These are phyloP conservation scores for Arrhamphus sclerolepis DNA, from an alignment of 2,797 vertebrate species.

Conservation along the genomic window DNA sequence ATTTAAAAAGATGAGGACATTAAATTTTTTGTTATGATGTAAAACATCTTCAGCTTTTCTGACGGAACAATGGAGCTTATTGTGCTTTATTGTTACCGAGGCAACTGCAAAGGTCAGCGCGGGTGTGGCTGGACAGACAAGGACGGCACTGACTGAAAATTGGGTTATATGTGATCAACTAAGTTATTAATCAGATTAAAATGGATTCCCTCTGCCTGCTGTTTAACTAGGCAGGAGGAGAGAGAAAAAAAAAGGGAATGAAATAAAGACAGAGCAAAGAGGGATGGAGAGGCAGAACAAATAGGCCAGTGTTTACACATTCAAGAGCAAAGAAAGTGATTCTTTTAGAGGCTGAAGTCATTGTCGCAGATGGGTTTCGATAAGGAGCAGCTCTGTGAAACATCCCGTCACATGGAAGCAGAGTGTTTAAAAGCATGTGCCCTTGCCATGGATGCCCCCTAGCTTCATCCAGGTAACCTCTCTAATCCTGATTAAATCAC, in stretches of 20 bases:
- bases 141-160: constrained; percentile 98
- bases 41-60: constrained; percentile 95
- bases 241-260: constrained; percentile 17
- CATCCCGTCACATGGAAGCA: constrained; percentile 29
- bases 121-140: constrained; percentile 94
- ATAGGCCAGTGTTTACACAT: constrained; percentile 77
- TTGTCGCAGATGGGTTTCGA: constrained; percentile 40
- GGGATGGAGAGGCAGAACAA: constrained; percentile 68
- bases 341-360: constrained; percentile 62
- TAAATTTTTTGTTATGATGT: constrained; percentile 96
- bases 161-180: constrained; percentile 99
- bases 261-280: constrained; percentile 43
- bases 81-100: constrained; percentile 94
- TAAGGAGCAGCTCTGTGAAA: constrained; percentile 41
- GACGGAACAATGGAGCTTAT: constrained; percentile 96
- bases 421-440: constrained; percentile 63
- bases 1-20: constrained; percentile 92
- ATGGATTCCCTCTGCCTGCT: constrained; percentile 91
- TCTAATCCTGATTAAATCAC: constrained; percentile 86
- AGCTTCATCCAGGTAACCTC: constrained; percentile 82
- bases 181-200: constrained; percentile 99
- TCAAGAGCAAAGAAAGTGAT: constrained; percentile 69
- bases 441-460: constrained; percentile 67
- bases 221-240: constrained; percentile 85
- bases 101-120: constrained; percentile 98